phyloP scores from a whole-genome alignment of 1,140 invertebrate species.

The Drosophila trapezifrons region DNA sequence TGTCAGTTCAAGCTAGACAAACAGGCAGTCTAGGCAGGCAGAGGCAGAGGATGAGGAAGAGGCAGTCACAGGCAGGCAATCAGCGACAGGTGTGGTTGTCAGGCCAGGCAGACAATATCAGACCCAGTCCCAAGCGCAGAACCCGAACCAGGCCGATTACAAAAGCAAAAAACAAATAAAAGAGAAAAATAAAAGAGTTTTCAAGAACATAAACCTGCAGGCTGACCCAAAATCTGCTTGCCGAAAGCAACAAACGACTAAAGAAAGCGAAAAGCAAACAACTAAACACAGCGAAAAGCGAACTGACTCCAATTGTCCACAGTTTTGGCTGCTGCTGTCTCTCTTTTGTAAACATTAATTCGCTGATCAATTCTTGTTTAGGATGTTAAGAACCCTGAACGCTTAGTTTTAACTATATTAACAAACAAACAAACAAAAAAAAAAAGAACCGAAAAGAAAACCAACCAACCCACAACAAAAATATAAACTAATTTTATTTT shows the following conservation, averaged over 20 bases:
- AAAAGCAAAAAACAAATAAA: conserved; percentile 27
- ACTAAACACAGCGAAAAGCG: conserved; percentile 24
- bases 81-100: conserved; percentile 60
- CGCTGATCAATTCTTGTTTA: conserved; percentile 74
- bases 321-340: conserved; percentile 66
- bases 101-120: conserved; percentile 70
- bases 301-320: conserved; percentile 39
- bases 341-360: conserved; percentile 64
- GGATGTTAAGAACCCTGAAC: conserved; percentile 75
- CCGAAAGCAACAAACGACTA: conserved; percentile 35
- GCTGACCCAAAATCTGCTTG: conserved; percentile 18
- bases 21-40: conserved; percentile 77
- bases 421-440: conserved; percentile 39
- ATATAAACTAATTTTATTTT: conserved; percentile 70
- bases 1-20: conserved; percentile 80
- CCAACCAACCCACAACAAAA: conserved; percentile 48
- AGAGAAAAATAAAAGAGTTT: conserved; percentile 18
- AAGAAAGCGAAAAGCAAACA: conserved; percentile 22
- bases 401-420: conserved; percentile 78
- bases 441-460: conserved; percentile 22
- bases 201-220: conserved; percentile 31
- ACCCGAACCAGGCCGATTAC: conserved; percentile 34
- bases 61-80: conserved; percentile 68
- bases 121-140: conserved; percentile 33
- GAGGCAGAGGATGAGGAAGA: conserved; percentile 52